These are phyloP conservation scores for Artemia sinica DNA, from an alignment of 2,888 invertebrate species.

Conservation along the genomic window DNA sequence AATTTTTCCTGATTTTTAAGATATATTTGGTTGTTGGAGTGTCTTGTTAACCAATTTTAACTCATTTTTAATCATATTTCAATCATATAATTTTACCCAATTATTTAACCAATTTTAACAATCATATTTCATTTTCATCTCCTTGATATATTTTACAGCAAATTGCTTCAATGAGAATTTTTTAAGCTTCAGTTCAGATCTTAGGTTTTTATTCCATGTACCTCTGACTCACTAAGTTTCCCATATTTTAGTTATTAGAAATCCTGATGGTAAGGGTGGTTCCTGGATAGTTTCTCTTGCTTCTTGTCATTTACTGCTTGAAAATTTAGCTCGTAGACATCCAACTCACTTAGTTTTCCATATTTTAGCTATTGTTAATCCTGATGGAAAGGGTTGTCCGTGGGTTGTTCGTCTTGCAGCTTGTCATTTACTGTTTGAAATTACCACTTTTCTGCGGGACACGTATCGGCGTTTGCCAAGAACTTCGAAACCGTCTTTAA, in stretches of 20 bases:
- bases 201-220: no score
- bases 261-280: no score
- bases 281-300: background rate
- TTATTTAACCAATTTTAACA: no score
- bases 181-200: no score
- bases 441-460: conserved; percentile 88
- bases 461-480: conserved; percentile 57
- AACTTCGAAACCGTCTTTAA: conserved; percentile 26
- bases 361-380: conserved; percentile 44
- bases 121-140: no score
- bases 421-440: conserved; percentile 84
- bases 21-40: conserved; percentile 9
- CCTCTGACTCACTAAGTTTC: no score
- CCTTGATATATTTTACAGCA: no score
- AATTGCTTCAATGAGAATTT: no score
- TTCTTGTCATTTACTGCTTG: conserved; percentile 10
- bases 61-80: background rate
- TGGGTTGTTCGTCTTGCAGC: conserved; percentile 75
- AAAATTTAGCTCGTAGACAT: conserved; percentile 10
- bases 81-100: no score
- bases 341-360: conserved; percentile 18
- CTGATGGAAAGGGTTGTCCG: conserved; percentile 65
- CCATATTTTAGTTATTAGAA: no score
- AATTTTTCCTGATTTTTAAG: conserved; percentile 22
- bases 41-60: conserved; percentile 9